Evolutionary conservation across 2,888 invertebrate species (phyloP).

Genomic region (Diploptera punctata): DNA sequence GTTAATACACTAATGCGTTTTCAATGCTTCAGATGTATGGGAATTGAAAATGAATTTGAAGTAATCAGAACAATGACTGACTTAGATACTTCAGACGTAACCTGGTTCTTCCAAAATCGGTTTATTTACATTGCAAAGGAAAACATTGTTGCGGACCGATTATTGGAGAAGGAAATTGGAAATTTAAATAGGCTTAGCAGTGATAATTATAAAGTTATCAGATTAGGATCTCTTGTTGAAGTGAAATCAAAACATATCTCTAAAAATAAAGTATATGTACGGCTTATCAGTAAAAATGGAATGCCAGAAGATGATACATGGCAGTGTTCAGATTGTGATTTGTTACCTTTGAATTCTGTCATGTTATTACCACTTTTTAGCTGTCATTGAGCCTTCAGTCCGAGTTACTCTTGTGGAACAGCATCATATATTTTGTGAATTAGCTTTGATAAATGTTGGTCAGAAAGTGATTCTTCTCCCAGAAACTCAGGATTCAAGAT

Average conservation of each 20-base stretch:
- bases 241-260: conserved; percentile 8
- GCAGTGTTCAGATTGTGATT: conserved; percentile 2
- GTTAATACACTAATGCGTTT: too few species aligned
- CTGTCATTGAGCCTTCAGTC: conserved; percentile 19
- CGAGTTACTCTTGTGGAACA: conserved; percentile 37
- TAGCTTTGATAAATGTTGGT: conserved; percentile 44
- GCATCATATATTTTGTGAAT: conserved; percentile 42
- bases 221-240: conserved; percentile 21
- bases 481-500: conserved; percentile 28
- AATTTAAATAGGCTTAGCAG: not conserved
- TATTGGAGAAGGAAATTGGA: not conserved
- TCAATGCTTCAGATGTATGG: too few species aligned
- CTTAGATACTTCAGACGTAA: not conserved
- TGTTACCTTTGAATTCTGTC: conserved; percentile 13
- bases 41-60: too few species aligned
- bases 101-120: not conserved
- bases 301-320: conserved; percentile 8
- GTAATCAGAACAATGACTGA: conserved; percentile 14
- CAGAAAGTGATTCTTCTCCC: conserved; percentile 44
- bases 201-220: too few species aligned
- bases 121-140: conserved; percentile 6
- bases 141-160: not conserved
- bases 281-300: not conserved
- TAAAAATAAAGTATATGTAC: conserved; percentile 18
- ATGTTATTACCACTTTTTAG: conserved; percentile 23